Evolutionary conservation across 2,113 vertebrate species (phyloP).

Genomic region (Brachyhypopomus gauderio): DNA sequence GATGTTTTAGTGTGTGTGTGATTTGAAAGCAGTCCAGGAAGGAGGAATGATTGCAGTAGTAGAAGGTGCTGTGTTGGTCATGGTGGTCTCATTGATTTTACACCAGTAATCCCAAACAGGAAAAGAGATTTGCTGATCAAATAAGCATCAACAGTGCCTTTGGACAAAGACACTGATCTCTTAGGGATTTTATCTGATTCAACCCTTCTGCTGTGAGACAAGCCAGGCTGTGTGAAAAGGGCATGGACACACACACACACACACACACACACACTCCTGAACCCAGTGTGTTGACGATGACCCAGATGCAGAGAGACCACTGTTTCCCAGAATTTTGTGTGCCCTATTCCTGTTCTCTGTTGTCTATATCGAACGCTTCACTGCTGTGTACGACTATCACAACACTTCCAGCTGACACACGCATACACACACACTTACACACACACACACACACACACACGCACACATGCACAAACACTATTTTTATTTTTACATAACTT

Average conservation of each 20-base stretch:
- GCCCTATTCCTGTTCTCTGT: too few species aligned
- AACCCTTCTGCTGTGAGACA: conserved; percentile 11
- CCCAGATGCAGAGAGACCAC: too few species aligned
- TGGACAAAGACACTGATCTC: background rate
- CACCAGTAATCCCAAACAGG: background rate
- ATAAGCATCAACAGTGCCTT: background rate
- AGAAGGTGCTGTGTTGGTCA: background rate
- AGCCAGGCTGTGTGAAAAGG: conserved; percentile 22
- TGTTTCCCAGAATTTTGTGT: too few species aligned
- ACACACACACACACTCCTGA: conserved; percentile 13
- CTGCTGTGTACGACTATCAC: too few species aligned
- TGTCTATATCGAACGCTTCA: too few species aligned
- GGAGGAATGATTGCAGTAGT: background rate
- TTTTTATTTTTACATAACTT: too few species aligned
- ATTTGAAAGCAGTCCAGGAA: too few species aligned
- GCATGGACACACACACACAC: conserved; percentile 16
- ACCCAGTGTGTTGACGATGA: too few species aligned
- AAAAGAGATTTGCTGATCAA: background rate
- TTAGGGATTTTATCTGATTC: background rate
- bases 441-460: background rate
- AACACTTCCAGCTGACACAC: too few species aligned
- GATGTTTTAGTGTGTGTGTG: too few species aligned
- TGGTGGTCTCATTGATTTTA: background rate
- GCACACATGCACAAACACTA: too few species aligned
- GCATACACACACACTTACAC: too few species aligned